These are phyloP conservation scores for Tadarida brasiliensis DNA, from an alignment of 2,797 vertebrate genomes.

Conservation along the genomic window DNA sequence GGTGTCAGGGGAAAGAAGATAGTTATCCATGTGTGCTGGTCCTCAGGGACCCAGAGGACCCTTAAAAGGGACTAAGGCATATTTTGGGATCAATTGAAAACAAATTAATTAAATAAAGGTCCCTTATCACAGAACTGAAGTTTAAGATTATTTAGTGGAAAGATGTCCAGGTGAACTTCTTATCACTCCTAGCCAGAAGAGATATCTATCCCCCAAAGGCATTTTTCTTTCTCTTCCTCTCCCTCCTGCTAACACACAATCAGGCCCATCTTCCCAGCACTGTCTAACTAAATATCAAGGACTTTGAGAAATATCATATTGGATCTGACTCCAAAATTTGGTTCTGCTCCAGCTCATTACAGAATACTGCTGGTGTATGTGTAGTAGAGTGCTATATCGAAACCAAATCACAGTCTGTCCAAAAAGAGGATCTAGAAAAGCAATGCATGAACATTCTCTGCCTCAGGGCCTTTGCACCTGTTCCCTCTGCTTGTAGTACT, in stretches of 20 bases:
- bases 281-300: conserved; percentile 3
- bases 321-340: neutral
- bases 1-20: neutral
- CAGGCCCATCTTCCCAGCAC: neutral
- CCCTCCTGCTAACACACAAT: conserved; percentile 26
- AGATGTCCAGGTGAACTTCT: conserved; percentile 59
- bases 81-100: conserved; percentile 73
- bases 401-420: neutral
- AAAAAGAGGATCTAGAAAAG: neutral
- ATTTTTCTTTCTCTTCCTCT: conserved; percentile 49
- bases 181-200: conserved; percentile 65
- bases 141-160: conserved; percentile 66
- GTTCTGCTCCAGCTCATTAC: neutral
- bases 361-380: neutral
- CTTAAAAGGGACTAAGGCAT: conserved; percentile 53
- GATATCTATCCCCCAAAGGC: conserved; percentile 30
- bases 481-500: neutral
- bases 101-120: conserved; percentile 68
- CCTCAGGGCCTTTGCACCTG: neutral
- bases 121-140: conserved; percentile 70
- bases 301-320: conserved; percentile 43
- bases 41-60: neutral
- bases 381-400: neutral
- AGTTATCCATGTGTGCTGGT: neutral
- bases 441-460: neutral